Evolutionary conservation across 2,797 vertebrate species (phyloP).

Genomic region (Agapornis canus): DNA sequence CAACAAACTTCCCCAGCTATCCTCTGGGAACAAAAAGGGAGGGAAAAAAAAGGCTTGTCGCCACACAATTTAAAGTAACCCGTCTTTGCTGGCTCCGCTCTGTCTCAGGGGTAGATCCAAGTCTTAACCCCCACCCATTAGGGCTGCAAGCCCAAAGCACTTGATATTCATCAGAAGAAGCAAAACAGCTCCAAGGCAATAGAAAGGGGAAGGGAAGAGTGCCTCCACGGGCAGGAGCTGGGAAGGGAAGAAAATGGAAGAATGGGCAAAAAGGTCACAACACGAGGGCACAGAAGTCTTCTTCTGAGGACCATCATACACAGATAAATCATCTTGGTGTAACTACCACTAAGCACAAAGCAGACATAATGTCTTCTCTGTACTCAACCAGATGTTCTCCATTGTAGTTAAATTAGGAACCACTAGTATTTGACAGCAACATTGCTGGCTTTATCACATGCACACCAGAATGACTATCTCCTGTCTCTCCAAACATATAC

Average conservation of each 20-base stretch:
- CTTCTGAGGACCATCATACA: background rate
- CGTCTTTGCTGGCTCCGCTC: conserved; percentile 32
- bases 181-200: conserved; percentile 30
- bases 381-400: background rate
- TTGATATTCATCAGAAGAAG: conserved; percentile 15
- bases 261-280: background rate
- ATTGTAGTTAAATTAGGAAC: background rate
- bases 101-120: conserved; percentile 52
- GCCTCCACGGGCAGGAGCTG: background rate
- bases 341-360: background rate
- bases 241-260: background rate
- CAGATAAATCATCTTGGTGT: background rate
- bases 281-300: background rate
- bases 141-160: conserved; percentile 7
- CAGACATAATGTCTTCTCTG: background rate
- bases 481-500: background rate
- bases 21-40: conserved; percentile 36
- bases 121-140: conserved; percentile 9
- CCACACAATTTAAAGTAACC: conserved; percentile 50
- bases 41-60: background rate
- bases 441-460: background rate
- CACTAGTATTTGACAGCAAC: background rate
- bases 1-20: background rate
- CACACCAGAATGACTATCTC: background rate
- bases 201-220: background rate